A percentile compares a stretch with the other conserved stretches of the same genome.
phyloP scores from a whole-genome alignment of 1,140 invertebrate species.

The Achatina immaculata region DNA sequence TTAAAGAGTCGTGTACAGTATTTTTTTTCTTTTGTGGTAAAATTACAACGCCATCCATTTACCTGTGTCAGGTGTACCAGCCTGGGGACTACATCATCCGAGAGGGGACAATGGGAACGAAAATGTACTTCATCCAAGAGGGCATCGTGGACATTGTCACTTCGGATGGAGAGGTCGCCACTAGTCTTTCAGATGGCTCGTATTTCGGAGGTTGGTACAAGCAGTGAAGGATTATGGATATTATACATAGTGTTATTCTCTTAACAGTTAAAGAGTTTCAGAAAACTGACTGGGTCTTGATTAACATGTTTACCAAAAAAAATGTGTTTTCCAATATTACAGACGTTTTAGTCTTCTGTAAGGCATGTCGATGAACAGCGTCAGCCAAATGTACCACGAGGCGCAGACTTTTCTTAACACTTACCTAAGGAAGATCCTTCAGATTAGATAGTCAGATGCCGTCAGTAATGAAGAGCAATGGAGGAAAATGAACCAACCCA shows the following conservation, averaged over 20 bases:
- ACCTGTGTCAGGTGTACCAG: constrained; percentile 85
- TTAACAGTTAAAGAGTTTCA: not conserved
- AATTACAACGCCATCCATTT: not conserved
- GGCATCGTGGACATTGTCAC: constrained; percentile 91
- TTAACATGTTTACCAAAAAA: no score
- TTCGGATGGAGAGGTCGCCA: constrained; percentile 96
- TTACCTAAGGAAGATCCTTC: no score
- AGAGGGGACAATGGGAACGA: constrained; percentile 95
- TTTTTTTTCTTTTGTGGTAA: not conserved
- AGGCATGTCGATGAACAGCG: no score
- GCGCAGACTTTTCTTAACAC: no score
- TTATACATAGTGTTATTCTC: not conserved
- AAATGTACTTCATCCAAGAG: constrained; percentile 99
- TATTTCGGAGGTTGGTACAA: constrained; percentile 88
- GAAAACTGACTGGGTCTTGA: not conserved
- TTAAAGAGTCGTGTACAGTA: no score
- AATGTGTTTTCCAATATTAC: no score
- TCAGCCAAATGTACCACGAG: no score
- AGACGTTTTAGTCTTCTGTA: no score
- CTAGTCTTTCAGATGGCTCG: constrained; percentile 96
- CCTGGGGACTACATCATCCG: constrained; percentile 76
- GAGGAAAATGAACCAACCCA: no score
- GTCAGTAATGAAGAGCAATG: no score
- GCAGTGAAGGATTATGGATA: no score
- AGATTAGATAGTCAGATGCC: no score